These are phyloP conservation scores for Drosophila persimilis DNA, from an alignment of 1,140 invertebrate genomes.

Conservation along the genomic window DNA sequence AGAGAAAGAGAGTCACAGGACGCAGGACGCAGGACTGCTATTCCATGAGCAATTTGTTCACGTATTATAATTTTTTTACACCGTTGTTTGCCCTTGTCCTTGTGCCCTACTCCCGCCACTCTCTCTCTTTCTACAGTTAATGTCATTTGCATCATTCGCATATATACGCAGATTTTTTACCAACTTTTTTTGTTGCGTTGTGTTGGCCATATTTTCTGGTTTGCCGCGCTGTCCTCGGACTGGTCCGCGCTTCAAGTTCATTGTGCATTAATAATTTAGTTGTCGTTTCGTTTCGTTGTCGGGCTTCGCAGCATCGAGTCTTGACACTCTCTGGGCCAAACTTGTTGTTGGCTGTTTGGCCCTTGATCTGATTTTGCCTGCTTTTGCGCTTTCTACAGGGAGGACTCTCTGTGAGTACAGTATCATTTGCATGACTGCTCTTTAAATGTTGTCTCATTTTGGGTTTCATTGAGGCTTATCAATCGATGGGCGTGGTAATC, in stretches of 20 bases:
- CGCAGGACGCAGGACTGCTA: slow-evolving; percentile 1
- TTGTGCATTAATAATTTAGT: slow-evolving; percentile 79
- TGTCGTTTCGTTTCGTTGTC: slow-evolving; percentile 50
- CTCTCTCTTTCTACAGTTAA: slow-evolving; percentile 36
- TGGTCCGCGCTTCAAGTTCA: slow-evolving; percentile 66
- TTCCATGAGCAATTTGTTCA: slow-evolving; percentile 46
- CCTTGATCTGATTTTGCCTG: slow-evolving; percentile 55
- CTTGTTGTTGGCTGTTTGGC: slow-evolving; percentile 41
- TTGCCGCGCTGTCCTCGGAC: slow-evolving; percentile 39
- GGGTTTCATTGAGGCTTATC: background rate
- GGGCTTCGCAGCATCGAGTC: slow-evolving; percentile 7
- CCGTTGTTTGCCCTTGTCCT: slow-evolving; percentile 37
- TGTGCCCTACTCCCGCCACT: slow-evolving; percentile 9
- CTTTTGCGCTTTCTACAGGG: background rate
- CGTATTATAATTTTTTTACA: slow-evolving; percentile 44
- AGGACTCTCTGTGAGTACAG: slow-evolving; percentile 16
- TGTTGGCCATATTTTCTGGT: slow-evolving; percentile 67
- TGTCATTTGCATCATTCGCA: slow-evolving; percentile 60
- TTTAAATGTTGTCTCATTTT: slow-evolving; percentile 30
- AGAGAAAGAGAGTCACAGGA: background rate
- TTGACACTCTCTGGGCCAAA: slow-evolving; percentile 45
- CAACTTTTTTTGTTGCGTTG: slow-evolving; percentile 26
- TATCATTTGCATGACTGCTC: slow-evolving; percentile 46
- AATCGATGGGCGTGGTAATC: background rate
- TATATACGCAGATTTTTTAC: slow-evolving; percentile 20